Conservation (phyloP, 2,113 vertebrate genomes). For the Xiphias gladius region DNA sequence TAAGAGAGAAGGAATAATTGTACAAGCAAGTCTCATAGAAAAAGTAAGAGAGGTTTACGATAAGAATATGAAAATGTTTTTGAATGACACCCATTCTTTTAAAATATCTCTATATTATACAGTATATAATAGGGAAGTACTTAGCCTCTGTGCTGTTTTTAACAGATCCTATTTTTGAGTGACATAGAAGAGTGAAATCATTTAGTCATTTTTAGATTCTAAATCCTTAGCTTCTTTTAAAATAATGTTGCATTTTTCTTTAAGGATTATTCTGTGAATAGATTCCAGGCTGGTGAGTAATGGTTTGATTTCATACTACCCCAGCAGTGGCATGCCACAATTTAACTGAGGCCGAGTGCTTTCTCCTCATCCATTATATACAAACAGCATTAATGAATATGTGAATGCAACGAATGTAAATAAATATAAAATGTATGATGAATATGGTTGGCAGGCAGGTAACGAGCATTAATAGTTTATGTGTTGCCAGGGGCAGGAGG, state of each 20-base stretch:
- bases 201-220: slow-evolving; percentile 54
- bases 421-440: slow-evolving; percentile 63
- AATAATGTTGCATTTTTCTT: slow-evolving; percentile 29
- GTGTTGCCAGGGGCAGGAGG: slow-evolving; percentile 14
- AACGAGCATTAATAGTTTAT: slow-evolving; percentile 50
- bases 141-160: background rate
- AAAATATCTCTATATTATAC: background rate
- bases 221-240: slow-evolving; percentile 57
- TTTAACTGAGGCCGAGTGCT: slow-evolving; percentile 33
- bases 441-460: slow-evolving; percentile 15
- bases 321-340: slow-evolving; percentile 45
- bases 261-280: slow-evolving; percentile 51
- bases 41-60: background rate
- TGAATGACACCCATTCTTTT: background rate
- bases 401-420: slow-evolving; percentile 31
- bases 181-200: slow-evolving; percentile 12
- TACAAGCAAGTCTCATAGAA: background rate
- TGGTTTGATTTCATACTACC: slow-evolving; percentile 58
- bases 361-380: slow-evolving; percentile 57
- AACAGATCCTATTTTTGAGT: slow-evolving; percentile 19
- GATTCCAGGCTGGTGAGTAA: slow-evolving; percentile 56
- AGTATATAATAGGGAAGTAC: background rate
- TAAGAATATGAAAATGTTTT: background rate
- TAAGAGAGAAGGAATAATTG: background rate
- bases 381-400: slow-evolving; percentile 56